phyloP scores from a whole-genome alignment of 2,113 vertebrate species.

The Odocoileus hemionus region DNA sequence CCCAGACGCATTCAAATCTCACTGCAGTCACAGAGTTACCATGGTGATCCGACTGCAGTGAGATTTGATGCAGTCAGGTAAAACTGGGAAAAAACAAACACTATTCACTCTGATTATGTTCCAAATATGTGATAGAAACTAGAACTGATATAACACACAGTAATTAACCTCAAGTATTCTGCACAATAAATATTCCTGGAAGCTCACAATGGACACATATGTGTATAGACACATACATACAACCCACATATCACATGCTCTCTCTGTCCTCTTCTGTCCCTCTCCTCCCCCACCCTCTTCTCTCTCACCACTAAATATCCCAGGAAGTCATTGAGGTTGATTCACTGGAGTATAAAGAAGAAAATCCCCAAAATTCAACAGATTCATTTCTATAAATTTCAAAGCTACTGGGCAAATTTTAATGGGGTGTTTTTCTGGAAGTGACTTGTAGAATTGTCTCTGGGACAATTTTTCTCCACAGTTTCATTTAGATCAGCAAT shows the following conservation, averaged over 20 bases:
- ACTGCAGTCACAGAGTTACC: background rate
- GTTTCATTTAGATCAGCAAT: background rate
- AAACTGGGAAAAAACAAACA: background rate
- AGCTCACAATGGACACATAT: background rate
- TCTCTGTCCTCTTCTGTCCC: background rate
- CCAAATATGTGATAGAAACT: background rate
- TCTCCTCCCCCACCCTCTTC: background rate
- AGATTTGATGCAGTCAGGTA: background rate
- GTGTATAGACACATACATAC: background rate
- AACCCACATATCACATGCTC: background rate
- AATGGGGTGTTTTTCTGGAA: background rate
- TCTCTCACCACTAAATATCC: background rate
- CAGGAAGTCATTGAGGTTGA: background rate
- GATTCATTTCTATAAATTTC: background rate
- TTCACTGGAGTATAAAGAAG: background rate
- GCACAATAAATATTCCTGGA: background rate
- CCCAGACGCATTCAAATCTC: background rate
- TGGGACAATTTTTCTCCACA: background rate
- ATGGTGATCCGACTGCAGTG: background rate
- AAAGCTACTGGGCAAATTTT: background rate
- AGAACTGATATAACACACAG: background rate
- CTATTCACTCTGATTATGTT: background rate
- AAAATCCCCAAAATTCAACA: background rate
- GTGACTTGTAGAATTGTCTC: background rate
- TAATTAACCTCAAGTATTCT: background rate